Base-by-base conservation (phyloP, 2,113 vertebrate species). In the Coptodon rendalli region DNA sequence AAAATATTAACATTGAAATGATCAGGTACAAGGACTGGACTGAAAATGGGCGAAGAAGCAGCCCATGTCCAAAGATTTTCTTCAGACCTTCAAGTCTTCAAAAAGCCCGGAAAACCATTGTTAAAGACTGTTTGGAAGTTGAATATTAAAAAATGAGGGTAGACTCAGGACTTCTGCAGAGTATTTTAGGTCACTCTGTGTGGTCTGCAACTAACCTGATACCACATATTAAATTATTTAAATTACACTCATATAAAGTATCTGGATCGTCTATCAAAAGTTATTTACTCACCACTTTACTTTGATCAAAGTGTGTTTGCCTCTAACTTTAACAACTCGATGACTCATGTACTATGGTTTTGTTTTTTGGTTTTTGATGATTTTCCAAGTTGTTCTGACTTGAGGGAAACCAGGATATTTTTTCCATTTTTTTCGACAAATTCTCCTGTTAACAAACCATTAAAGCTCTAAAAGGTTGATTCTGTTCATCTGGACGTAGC, bases 401-500 rank as follows among this genome's bases (percentile, higher is more conserved):
- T 68, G 6, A 68, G 36, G 11, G 19, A 31, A 61, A 8, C 8
- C 57, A 61, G 17, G 6, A 61, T 59, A 2, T 19, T 34, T 31
- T 59, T 59, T 29, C 4, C 3, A 11, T 1, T 2, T 59, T 59
- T 57, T 63, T 36, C 19, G 5, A 63, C 17, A 63, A 63, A 63
- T 7, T n/a, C 61, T 66, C 31, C 61, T 66, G 59, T 63, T 63
- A 63, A 63, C 59, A 61, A 31, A 61, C 16, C 57, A 61, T 17
- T 61, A 31, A 61, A 61, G 10, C 2, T 59, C 27, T 1, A 0
- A 59, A 59, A 59, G 4, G 14, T 31, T 59, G 7, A 17, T 31
- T 2, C 57, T 61, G 29, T 61, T 61, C 29, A 19, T 61, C 29
- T 34, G 29, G 57, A 34, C 5, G 1, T 0, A 6, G 56, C 0